Base-by-base conservation (phyloP, 2,797 vertebrate species). In the Pangasius djambal region DNA sequence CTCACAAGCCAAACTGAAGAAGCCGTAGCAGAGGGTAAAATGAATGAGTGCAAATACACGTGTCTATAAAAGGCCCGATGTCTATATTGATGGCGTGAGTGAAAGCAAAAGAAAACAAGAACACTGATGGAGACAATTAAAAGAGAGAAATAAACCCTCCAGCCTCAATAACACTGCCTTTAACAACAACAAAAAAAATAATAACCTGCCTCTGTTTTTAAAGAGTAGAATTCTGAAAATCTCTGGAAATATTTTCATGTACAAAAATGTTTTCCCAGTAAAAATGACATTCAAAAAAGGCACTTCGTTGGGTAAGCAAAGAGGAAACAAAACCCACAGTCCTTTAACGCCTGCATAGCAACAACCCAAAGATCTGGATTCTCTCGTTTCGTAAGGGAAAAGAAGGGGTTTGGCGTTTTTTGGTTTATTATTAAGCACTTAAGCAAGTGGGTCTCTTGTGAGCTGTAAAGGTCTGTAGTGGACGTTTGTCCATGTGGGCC, bases 271-370 rank as follows among this genome's bases (percentile, higher is more conserved):
- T 95, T 94, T 95, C 87, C 89, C 77, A 95, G 94, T 97, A 97
- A 97, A 99, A 99, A 97, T 95, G 96, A 97, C 97, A 97, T 97
- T 97, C 97, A 97, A 96, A 98, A 94, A 99, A 99, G 98, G 98
- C 98, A 99, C 98, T 99, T 99, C 96, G 96, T 97, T 97, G 95
- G 95, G 97, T 97, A 97, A 96, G 97, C 52, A 31, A 81, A 57
- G 50, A 70, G 69, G 69, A 48, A 96, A 96, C 93, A 94, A 96
- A 96, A 95, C 59, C 88, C 96, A 95, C 95, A 95, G 97, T 96
- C 96, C 96, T 97, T 96, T 95, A 94, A 91, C 94, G 96, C 97
- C 97, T 97, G 97, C 97, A 97, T 97, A 97, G 97, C 96, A 96
- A 94, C 94, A 94, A 94, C 92, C 94, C 92, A 91, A 95, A 96